Base-by-base conservation (phyloP, 1,140 invertebrate genomes). In the Berghia stephanieae region DNA sequence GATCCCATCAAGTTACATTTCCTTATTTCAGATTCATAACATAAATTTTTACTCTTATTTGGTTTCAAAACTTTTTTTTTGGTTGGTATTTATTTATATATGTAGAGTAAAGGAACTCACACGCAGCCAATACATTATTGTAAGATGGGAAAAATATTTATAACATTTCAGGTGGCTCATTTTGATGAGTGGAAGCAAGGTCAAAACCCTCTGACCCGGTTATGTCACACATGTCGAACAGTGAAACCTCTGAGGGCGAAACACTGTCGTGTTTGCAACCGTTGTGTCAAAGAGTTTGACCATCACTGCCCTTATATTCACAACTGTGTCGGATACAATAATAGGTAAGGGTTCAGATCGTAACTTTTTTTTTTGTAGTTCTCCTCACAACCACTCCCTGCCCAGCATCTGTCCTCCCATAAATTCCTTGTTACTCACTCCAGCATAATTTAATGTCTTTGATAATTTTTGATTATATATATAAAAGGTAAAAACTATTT, bases 221-320 rank as follows among this genome's bases (percentile, higher is more conserved):
- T 98, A 0, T 98, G 96, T 88, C 96, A 97, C 83, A 96, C 95
- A 57, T 98, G 96, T 87, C 92, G 95, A 66, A 96, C 95, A 84
- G 92, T 97, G 10, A 89, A 87, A 81, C 95, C 96, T 0, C 85
- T 96, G 3, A 91, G 96, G 80, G 95, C 96, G 0, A 97, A 97
- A 89, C 96, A 98, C 87, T 97, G 96, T 83, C 92, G 95, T 55
- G 93, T 96, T 60, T 98, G 96, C 88, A 96, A 96, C 85, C 92
- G 96, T 79, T 98, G 96, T 87, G 95, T 97, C 1, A 93, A 93
- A 0, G 95, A 96, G 85, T 97, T 97, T 83, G 96, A 98, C 86
- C 96, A 98, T 88, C 96, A 98, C 83, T 98, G 96, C 86, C 95
- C 96, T 0, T 98, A 96, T 85, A 96, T 98, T 80, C 95, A 96